Conservation (phyloP, 2,888 invertebrate genomes). For the Drosophila ezoana region DNA sequence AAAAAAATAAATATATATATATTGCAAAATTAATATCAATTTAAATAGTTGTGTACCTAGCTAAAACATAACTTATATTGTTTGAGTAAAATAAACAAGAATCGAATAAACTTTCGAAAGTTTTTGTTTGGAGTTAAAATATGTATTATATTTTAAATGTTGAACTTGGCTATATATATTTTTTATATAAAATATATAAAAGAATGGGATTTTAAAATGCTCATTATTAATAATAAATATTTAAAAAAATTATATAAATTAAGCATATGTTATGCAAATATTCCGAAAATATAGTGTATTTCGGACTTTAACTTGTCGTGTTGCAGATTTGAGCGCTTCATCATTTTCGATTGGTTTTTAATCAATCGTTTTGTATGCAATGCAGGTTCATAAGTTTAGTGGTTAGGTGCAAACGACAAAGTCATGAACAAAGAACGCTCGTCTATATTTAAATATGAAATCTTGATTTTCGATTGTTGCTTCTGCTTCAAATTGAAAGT, state of each 20-base stretch:
- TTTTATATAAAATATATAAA: too few relatives aligned
- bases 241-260: too few relatives aligned
- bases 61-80: too few relatives aligned
- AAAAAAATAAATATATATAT: not conserved
- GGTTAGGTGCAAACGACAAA: slow-evolving; percentile 47
- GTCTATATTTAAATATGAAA: slow-evolving; percentile 44
- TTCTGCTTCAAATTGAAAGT: slow-evolving; percentile 43
- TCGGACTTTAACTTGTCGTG: not conserved
- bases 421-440: slow-evolving; percentile 57
- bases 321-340: not conserved
- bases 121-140: too few relatives aligned
- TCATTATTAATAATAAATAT: too few relatives aligned
- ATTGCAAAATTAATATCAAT: too few relatives aligned
- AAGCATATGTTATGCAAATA: not conserved
- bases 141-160: too few relatives aligned
- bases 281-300: slow-evolving; percentile 21
- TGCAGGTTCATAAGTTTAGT: slow-evolving; percentile 28
- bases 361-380: slow-evolving; percentile 55
- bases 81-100: too few relatives aligned
- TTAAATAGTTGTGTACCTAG: too few relatives aligned
- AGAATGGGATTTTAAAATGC: too few relatives aligned
- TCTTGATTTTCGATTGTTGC: slow-evolving; percentile 27
- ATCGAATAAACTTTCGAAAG: too few relatives aligned
- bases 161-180: too few relatives aligned
- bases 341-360: slow-evolving; percentile 36